Conservation (phyloP, 2,113 vertebrate species). For the Setophaga coronata region DNA sequence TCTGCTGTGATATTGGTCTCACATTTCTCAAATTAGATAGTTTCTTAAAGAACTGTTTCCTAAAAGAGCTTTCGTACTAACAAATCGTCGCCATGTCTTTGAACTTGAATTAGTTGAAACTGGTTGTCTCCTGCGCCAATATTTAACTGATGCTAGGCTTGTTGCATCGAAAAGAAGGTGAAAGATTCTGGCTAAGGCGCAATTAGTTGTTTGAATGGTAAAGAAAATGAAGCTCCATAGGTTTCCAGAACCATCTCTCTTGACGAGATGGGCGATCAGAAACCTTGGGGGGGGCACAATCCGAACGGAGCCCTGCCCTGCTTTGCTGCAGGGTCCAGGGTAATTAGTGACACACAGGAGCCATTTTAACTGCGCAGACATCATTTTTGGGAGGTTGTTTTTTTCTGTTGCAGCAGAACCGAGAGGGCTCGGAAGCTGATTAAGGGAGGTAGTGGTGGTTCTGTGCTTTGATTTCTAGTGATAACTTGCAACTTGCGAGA, state of each 20-base stretch:
- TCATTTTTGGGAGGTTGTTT: constrained; percentile 14
- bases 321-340: background rate
- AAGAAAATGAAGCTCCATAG: background rate
- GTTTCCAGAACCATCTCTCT: background rate
- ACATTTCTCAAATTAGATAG: background rate
- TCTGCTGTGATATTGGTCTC: background rate
- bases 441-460: background rate
- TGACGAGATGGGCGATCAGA: background rate
- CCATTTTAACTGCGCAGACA: constrained; percentile 76
- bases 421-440: background rate
- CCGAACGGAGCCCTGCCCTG: background rate
- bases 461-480: background rate
- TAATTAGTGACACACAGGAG: constrained; percentile 66
- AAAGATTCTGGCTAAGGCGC: background rate
- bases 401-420: background rate
- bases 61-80: background rate
- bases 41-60: background rate
- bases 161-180: constrained; percentile 42
- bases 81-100: constrained; percentile 74
- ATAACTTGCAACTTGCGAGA: background rate
- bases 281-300: background rate
- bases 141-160: constrained; percentile 12
- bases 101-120: constrained; percentile 79
- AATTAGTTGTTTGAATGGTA: background rate
- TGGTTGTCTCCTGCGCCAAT: constrained; percentile 36